Evolutionary conservation across 2,797 vertebrate genomes (phyloP).

Genomic region (Poliocrania exsul): DNA sequence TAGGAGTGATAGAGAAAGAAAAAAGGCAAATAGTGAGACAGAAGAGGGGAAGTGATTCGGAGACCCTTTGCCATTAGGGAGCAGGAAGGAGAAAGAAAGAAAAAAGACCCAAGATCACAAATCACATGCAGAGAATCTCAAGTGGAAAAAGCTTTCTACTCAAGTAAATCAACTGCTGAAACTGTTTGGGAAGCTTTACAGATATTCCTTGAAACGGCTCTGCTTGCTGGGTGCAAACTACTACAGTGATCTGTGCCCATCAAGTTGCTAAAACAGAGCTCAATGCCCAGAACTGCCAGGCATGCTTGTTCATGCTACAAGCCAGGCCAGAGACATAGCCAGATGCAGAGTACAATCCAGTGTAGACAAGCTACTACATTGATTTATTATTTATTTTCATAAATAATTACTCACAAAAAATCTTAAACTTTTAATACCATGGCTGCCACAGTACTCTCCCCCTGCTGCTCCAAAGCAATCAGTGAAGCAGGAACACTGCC

Average conservation of each 20-base stretch:
- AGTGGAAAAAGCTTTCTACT: background rate
- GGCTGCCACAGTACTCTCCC: background rate
- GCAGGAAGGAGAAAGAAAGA: background rate
- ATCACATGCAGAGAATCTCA: background rate
- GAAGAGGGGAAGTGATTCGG: background rate
- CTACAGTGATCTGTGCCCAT: background rate
- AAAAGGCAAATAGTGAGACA: background rate
- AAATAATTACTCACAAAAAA: slow-evolving; percentile 27
- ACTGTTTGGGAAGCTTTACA: background rate
- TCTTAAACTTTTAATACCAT: background rate
- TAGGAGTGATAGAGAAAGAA: background rate
- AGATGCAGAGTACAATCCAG: background rate
- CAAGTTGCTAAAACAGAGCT: background rate
- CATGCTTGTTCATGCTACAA: background rate
- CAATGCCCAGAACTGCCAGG: background rate
- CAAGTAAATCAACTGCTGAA: background rate
- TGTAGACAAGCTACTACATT: background rate
- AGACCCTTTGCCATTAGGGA: background rate
- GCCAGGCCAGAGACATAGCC: background rate
- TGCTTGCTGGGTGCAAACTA: background rate
- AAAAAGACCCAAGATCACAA: background rate
- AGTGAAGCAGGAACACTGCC: background rate
- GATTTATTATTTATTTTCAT: slow-evolving; percentile 46
- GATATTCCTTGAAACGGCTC: background rate
- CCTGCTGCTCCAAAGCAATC: background rate